Evolutionary conservation across 2,113 vertebrate genomes (phyloP).

Genomic region (Gymnogyps californianus): DNA sequence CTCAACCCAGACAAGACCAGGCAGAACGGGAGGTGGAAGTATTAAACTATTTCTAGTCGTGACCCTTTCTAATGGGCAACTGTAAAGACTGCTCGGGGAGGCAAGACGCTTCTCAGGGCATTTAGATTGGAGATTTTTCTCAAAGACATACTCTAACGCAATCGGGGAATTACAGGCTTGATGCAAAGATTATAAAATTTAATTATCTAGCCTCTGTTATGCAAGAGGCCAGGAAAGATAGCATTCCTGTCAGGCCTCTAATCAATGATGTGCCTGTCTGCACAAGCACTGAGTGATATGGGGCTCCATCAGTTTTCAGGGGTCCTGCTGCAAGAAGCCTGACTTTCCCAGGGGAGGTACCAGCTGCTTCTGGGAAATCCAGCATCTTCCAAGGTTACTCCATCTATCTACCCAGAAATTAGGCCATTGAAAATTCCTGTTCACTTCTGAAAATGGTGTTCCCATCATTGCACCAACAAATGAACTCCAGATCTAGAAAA

Average conservation of each 20-base stretch:
- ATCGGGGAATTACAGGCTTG: slow-evolving; percentile 32
- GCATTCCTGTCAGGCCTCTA: slow-evolving; percentile 26
- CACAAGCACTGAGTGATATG: background rate
- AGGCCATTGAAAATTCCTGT: background rate
- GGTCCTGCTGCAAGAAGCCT: background rate
- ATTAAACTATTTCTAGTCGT: background rate
- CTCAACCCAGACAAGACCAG: background rate
- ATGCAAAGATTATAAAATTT: slow-evolving; percentile 24
- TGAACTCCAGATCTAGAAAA: background rate
- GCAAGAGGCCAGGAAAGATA: slow-evolving; percentile 26
- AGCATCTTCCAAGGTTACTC: background rate
- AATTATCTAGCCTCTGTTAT: slow-evolving; percentile 18
- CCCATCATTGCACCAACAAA: background rate
- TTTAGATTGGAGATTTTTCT: background rate
- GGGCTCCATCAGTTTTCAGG: background rate
- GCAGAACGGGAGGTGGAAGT: background rate
- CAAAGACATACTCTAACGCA: background rate
- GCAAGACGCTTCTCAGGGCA: background rate
- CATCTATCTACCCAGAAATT: background rate
- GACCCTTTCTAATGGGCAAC: background rate
- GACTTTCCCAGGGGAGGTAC: background rate
- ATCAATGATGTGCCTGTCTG: background rate
- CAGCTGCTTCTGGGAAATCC: background rate
- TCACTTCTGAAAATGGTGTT: background rate
- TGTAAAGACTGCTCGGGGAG: background rate